Evolutionary conservation across 1,140 invertebrate species (phyloP).

Genomic region (Leptopilina boulardi): DNA sequence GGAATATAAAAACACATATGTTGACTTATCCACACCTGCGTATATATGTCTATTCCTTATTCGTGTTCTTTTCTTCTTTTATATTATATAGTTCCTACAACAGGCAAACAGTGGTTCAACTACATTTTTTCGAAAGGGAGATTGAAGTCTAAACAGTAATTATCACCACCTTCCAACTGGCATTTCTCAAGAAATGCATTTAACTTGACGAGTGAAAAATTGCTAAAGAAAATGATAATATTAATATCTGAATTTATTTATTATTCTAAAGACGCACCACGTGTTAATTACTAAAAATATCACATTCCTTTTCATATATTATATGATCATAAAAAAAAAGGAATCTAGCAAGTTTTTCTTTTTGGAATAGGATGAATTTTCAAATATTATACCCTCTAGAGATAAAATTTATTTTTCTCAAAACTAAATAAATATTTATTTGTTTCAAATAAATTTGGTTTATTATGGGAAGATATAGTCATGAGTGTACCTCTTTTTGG

Average conservation of each 20-base stretch:
- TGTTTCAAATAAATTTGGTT: no score
- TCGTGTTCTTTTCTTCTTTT: slow-evolving; percentile 20
- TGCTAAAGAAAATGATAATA: background rate
- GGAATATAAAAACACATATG: background rate
- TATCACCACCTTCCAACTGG: slow-evolving; percentile 9
- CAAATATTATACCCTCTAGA: no score
- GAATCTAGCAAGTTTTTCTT: no score
- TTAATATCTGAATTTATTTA: background rate
- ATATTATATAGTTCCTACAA: slow-evolving; percentile 8
- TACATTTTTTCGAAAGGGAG: slow-evolving; percentile 30
- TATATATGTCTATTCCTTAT: slow-evolving; percentile 26
- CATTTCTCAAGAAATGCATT: slow-evolving; percentile 13
- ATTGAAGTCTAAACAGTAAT: slow-evolving; percentile 20
- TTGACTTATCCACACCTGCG: slow-evolving; percentile 33
- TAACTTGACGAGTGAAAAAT: background rate
- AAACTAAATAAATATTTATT: no score
- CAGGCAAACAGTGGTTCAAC: slow-evolving; percentile 23
- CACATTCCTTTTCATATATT: no score
- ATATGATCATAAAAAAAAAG: no score
- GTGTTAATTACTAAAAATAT: background rate
- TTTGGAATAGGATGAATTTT: no score
- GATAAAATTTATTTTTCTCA: no score
- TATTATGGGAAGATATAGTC: no score
- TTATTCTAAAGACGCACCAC: background rate
- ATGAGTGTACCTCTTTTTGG: no score